Conservation (phyloP, 2,113 vertebrate species). For the Aphyosemion australe region DNA sequence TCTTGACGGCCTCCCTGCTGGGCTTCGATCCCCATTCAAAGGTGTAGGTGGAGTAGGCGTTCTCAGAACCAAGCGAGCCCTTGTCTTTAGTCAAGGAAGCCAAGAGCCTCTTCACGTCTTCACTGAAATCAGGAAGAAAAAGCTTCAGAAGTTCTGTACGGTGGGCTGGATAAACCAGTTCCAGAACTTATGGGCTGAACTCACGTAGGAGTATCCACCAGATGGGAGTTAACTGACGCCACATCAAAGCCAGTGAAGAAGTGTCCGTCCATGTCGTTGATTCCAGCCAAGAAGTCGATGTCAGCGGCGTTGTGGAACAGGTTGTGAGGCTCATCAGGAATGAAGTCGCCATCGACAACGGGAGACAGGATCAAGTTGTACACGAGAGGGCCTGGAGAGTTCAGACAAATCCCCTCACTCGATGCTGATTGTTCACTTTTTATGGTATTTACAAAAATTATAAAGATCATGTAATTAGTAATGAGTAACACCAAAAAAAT, state of each 20-base stretch:
- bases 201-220: conserved; percentile 75
- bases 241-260: conserved; percentile 82
- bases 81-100: conserved; percentile 74
- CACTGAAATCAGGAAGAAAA: conserved; percentile 66
- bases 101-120: conserved; percentile 77
- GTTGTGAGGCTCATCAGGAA: conserved; percentile 82
- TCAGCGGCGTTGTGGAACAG: conserved; percentile 86
- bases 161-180: not conserved
- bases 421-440: too few species aligned
- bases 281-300: conserved; percentile 86
- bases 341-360: conserved; percentile 90
- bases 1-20: conserved; percentile 80
- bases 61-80: conserved; percentile 64
- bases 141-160: not conserved
- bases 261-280: conserved; percentile 92
- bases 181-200: conserved; percentile 27
- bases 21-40: conserved; percentile 75
- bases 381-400: conserved; percentile 78
- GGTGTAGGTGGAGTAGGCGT: conserved; percentile 80
- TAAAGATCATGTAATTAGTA: too few species aligned
- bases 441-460: too few species aligned
- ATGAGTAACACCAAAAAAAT: too few species aligned
- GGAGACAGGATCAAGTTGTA: conserved; percentile 79
- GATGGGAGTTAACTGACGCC: conserved; percentile 78
- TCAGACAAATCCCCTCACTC: not conserved